These are phyloP conservation scores for Scleropages formosus DNA, from an alignment of 2,797 vertebrate genomes.

Conservation along the genomic window DNA sequence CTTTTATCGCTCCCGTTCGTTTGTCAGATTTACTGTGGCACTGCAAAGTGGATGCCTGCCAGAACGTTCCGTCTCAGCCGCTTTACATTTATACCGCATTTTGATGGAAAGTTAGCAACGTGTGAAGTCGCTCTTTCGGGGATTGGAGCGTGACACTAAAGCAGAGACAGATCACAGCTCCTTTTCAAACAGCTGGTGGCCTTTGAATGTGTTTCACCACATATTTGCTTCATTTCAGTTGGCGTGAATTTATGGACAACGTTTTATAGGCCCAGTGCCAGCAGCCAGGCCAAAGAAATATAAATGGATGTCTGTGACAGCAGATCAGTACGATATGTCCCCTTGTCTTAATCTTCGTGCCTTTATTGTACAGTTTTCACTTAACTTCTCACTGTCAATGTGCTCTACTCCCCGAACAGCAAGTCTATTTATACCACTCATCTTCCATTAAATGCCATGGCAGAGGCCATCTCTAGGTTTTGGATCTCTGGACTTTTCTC, in stretches of 20 bases:
- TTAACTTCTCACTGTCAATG: too few species aligned
- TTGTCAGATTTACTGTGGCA: too few species aligned
- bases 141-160: not conserved
- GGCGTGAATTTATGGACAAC: conserved; percentile 11
- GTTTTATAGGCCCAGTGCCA: conserved; percentile 11
- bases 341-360: not conserved
- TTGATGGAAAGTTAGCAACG: not conserved
- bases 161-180: conserved; percentile 11
- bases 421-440: not conserved
- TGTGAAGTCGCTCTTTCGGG: not conserved
- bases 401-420: not conserved
- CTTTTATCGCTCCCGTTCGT: too few species aligned
- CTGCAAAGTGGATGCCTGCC: too few species aligned
- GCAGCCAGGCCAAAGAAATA: not conserved
- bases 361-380: too few species aligned
- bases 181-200: not conserved
- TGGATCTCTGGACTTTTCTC: not conserved
- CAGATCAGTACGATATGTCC: conserved; percentile 2
- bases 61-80: not conserved
- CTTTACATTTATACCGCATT: not conserved
- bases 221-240: conserved; percentile 7
- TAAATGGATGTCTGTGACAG: conserved; percentile 16
- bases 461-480: not conserved
- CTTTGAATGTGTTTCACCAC: not conserved
- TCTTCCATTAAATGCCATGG: not conserved